Base-by-base conservation (phyloP, 35 echinoderm and acorn worm species). In the Holothuria glaberrima region DNA sequence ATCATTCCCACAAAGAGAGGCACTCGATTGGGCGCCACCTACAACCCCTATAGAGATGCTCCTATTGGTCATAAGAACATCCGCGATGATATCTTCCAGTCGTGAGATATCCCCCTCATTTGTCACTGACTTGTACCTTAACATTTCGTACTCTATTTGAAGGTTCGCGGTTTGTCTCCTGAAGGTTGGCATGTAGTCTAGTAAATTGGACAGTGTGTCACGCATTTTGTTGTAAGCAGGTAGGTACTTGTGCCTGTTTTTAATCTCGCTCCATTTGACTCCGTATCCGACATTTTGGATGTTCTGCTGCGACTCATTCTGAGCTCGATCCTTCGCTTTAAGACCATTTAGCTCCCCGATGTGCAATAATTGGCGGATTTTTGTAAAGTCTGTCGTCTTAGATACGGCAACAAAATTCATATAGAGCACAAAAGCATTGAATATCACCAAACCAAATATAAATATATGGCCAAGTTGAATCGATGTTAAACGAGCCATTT, bases 141-240 rank as follows among this genome's bases (percentile, higher is more conserved):
- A 70, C 91, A 95, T 95, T 32, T 94, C 93, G 12, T 87, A 33
- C 26, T 82, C 67, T 25, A 94, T 77, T 12, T 83, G 56, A 6
- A 94, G 25, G 29, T 88, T 50, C 0, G 38, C 36, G 14, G 56
- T 38, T 18, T 86, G 36, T 14, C 83, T 83, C 13, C 30, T 56
- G 48, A 94, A 94, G 30, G 56, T 30, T 9, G 57, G 52, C 31
- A 79, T 75, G 89, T 88, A 94, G 48, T 94, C 93, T 18, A 85
- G 89, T 10, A 94, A 54, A 58, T 75, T 91, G 16, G 93, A 91
- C 48, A 94, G 59, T 25, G 68, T 83, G 20, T 48, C 19, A 12
- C 89, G 81, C 93, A 94, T 94, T 83, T 94, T 94, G 58, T 82
- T 84, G 35, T 91, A 91, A 52, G 93, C 89, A 0, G 93, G 93